These are phyloP conservation scores for Teleogryllus oceanicus DNA, from an alignment of 2,888 invertebrate species.

Conservation along the genomic window DNA sequence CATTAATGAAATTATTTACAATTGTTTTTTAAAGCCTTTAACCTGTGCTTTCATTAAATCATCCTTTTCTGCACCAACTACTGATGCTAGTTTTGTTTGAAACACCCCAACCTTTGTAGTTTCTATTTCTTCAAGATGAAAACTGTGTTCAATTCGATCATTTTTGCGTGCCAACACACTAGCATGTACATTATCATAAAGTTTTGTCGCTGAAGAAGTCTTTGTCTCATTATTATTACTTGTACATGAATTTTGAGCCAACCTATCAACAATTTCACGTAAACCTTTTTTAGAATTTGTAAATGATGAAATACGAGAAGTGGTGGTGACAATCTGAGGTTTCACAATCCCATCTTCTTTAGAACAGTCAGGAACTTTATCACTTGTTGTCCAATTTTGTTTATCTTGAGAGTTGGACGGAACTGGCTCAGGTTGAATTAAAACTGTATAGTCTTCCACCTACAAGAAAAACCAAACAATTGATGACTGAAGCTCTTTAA, in stretches of 20 bases:
- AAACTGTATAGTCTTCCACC: constrained; percentile 25
- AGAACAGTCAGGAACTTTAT: constrained; percentile 18
- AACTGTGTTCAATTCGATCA: constrained; percentile 23
- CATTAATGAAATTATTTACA: no score
- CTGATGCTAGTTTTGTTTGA: constrained; percentile 54
- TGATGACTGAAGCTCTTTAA: no score
- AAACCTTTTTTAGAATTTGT: constrained; percentile 33
- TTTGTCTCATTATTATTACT: neutral
- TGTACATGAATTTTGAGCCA: constrained; percentile 32
- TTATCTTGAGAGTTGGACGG: neutral
- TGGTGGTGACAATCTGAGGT: constrained; percentile 18
- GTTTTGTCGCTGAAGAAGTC: constrained; percentile 21
- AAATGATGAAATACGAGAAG: constrained; percentile 12
- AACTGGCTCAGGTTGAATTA: constrained; percentile 27
- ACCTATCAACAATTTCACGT: constrained; percentile 35
- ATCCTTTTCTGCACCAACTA: constrained; percentile 44
- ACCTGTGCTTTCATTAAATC: constrained; percentile 61
- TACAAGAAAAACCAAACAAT: neutral
- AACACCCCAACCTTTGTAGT: constrained; percentile 61
- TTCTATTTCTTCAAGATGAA: constrained; percentile 55
- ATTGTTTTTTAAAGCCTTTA: constrained; percentile 35
- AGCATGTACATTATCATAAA: constrained; percentile 25
- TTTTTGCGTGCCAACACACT: constrained; percentile 19
- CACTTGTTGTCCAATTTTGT: constrained; percentile 28
- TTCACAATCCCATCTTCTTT: neutral